Evolutionary conservation across 2,797 vertebrate species (phyloP), one percentile per base, ranked within the genome.

Genomic region (Acipenser oxyrinchus): DNA sequence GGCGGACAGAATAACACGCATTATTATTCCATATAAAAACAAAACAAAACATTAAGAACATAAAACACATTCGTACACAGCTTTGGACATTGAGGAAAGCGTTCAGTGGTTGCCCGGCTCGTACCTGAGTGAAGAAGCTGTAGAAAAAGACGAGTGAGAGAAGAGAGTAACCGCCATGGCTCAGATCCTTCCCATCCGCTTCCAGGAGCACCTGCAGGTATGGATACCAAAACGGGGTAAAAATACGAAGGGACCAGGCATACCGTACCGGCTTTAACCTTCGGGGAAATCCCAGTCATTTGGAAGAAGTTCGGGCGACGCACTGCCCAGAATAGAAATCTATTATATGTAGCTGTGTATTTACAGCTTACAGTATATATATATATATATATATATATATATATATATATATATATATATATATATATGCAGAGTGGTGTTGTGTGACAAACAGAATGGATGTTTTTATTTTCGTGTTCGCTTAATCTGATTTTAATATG

Each of bases 181-280:
- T 75, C 94, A 96, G 62, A 96, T 95, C 55, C 82, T 96, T 50
- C 94, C 94, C 58, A 96, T 96, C 75, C 94, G 94, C 78, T 95
- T 95, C 81, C 94, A 96, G 91, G 94, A 96, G 92, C 94, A 95
- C 70, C 88, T 96, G 73, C 94, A 96, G 94, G 94, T 96, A 83
- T 62, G 88, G 37, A 37, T 5, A 37, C n/a, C 49, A 5, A 4
- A 37, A 6, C 2, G 18, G 51, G 7, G 0, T 51, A 6, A 11
- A 0, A 10, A 37, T 10, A 10, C 0, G 13, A 61, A 18, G 67
- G 61, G 10, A 37, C 50, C 7, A 5, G 63, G 67, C 68, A 60
- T 66, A 12, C 8, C 1, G 8, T 53, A 6, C 12, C 12, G 7
- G 51, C 51, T 9, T 3, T 9, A 12, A 9, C 51, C 51, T 53